Base-by-base conservation (phyloP, 2,113 vertebrate genomes). In the Laticauda laticaudata region DNA sequence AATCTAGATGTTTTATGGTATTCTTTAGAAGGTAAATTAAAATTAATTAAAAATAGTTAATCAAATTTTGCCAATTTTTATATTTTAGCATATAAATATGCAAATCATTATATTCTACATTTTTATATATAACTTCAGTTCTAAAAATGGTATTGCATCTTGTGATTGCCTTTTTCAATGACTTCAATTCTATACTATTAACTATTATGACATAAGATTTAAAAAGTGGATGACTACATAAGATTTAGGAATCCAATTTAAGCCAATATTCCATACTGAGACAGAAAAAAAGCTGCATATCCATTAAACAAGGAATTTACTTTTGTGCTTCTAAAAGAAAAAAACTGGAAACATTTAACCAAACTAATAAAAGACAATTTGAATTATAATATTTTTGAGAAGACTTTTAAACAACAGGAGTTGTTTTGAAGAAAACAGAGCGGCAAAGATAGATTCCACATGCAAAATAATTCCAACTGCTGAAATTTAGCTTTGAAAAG, bases 401-500 rank as follows among this genome's bases (percentile, higher is more conserved):
- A 43, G 11, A 59, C 26, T 29, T 87, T 87, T 54, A 54, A 18
- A 53, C 14, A 87, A 54, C 7, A 6, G 34, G 9, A 57, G 57
- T 55, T 57, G 55, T 56, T 57, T 89, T 69, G 2, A 69, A 69
- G 4, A 69, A 69, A 69, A 29, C 64, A 69, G 29, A n/a, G 2
- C 23, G 4, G 56, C 34, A 57, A 89, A 12, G 55, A 23, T 90
- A 34, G 92, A 14, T 88, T 75, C 26, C 29, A 90, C 1, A 23
- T 94, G 81, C 39, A 86, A 95, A 87, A 95, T 48, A 61, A 48
- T 48, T 14, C 89, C 21, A 95, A 64, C 45, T 10, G 24, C n/a
- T 87, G 91, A 93, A 88, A 21, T 48, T 12, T 55, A 11, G 21
- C 34, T 21, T 56, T 34, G 34, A 56, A 55, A 34, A 39, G 9